Percentiles rank a stretch among this genome's conserved stretches.
Evolutionary conservation across 2,113 vertebrate species (phyloP).

Genomic region (Percopsis transmontana): DNA sequence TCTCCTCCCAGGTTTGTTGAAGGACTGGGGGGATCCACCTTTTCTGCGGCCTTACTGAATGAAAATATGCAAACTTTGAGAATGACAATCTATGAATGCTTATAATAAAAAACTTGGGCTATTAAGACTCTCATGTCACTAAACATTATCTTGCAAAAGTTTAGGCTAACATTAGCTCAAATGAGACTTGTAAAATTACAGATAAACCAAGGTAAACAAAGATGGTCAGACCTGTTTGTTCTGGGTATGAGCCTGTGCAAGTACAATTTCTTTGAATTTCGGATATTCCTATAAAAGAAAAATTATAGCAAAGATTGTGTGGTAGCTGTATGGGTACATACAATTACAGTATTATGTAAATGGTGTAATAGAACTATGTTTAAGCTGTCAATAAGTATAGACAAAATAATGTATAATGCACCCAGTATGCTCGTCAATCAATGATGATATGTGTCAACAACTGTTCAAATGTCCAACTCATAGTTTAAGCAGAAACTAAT

Average conservation of each 20-base stretch:
- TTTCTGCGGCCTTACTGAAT: conserved; percentile 54
- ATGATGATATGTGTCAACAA: neutral
- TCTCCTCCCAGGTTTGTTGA: conserved; percentile 7
- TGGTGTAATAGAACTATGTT: too few relatives aligned
- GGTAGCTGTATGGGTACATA: too few relatives aligned
- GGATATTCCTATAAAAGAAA: conserved; percentile 85
- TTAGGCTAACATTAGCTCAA: too few relatives aligned
- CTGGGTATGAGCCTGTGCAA: conserved; percentile 85
- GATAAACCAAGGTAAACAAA: too few relatives aligned
- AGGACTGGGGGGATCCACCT: conserved; percentile 43
- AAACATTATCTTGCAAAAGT: too few relatives aligned
- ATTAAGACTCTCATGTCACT: too few relatives aligned
- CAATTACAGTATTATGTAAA: neutral
- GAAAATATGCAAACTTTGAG: neutral
- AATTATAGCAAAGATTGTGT: conserved; percentile 48
- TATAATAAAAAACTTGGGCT: too few relatives aligned
- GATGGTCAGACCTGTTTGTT: conserved; percentile 87
- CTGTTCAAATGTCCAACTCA: neutral
- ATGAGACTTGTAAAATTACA: too few relatives aligned
- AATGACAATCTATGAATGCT: neutral
- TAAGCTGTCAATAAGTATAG: too few relatives aligned
- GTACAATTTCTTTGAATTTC: conserved; percentile 86
- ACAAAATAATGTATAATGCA: neutral
- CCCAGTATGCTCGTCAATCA: too few relatives aligned
- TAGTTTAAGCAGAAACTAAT: conserved; percentile 6